Conservation (phyloP, 2,797 vertebrate genomes). For the Muraenolepis orangiensis region DNA sequence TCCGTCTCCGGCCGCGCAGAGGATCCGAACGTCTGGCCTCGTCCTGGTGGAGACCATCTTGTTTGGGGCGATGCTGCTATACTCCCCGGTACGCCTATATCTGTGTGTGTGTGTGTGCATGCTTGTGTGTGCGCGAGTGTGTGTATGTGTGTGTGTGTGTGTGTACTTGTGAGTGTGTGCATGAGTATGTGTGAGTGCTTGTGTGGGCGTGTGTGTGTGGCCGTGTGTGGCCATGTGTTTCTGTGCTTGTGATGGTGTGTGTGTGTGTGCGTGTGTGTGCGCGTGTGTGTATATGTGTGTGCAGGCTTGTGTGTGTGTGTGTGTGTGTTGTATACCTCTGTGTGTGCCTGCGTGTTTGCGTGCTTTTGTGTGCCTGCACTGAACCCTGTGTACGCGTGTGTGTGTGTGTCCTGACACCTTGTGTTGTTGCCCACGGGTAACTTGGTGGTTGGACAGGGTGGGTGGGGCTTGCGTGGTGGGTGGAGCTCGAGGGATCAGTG, state of each 20-base stretch:
- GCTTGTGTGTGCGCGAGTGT: constrained; percentile 19
- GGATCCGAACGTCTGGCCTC: constrained; percentile 90
- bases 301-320: constrained; percentile 11
- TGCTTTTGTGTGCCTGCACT: too few species aligned
- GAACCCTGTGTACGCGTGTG: constrained; percentile 35
- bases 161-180: too few species aligned
- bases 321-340: too few species aligned
- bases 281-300: constrained; percentile 20
- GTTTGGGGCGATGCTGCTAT: constrained; percentile 89
- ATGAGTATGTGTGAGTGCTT: too few species aligned
- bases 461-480: too few species aligned
- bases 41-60: constrained; percentile 92
- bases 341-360: constrained; percentile 37
- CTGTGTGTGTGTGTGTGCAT: constrained; percentile 13
- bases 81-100: constrained; percentile 87
- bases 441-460: background rate
- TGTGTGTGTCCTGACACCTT: constrained; percentile 39
- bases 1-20: constrained; percentile 65
- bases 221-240: too few species aligned
- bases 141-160: constrained; percentile 20
- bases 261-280: constrained; percentile 40
- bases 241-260: too few species aligned
- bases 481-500: background rate
- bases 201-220: background rate
- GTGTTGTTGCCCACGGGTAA: background rate